phyloP scores from a whole-genome alignment of 2,888 invertebrate genomes.

The Drosophila melanosoma region DNA sequence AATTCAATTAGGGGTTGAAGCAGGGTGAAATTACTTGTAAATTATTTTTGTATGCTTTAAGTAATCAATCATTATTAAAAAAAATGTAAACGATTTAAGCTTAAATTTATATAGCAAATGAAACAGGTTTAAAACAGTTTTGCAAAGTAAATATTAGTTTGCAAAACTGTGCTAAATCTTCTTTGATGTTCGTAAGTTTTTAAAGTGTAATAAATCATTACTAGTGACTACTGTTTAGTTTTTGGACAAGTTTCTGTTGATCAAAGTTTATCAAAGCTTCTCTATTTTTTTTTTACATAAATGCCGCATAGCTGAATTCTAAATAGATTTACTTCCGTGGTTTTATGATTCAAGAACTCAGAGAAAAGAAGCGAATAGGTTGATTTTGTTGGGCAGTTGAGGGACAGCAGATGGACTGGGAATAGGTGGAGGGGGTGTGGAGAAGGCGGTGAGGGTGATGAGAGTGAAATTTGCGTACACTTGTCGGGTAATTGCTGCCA shows the following conservation, averaged over 20 bases:
- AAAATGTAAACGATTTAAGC: neutral
- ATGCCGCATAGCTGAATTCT: slow-evolving; percentile 18
- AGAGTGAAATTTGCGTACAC: slow-evolving; percentile 75
- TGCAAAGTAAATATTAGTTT: neutral
- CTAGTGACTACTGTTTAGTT: neutral
- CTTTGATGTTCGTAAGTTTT: neutral
- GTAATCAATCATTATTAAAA: neutral
- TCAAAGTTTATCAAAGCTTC: neutral
- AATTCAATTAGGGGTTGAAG: slow-evolving; percentile 1
- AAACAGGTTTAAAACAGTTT: neutral
- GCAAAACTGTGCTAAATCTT: neutral
- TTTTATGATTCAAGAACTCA: slow-evolving; percentile 19
- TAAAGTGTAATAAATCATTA: neutral
- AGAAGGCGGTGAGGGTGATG: neutral
- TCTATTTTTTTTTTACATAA: neutral
- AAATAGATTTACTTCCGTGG: slow-evolving; percentile 17
- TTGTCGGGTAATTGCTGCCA: slow-evolving; percentile 77
- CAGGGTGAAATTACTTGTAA: neutral
- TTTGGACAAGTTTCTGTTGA: neutral
- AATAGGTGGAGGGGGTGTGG: neutral
- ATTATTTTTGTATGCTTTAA: neutral
- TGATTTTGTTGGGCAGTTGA: neutral
- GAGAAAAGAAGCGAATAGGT: neutral
- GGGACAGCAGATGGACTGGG: neutral
- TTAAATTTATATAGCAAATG: neutral